A percentile compares a stretch with the other conserved stretches of the same genome.
These are phyloP conservation scores for Aphidius gifuensis DNA, from an alignment of 1,140 invertebrate genomes.

Conservation along the genomic window DNA sequence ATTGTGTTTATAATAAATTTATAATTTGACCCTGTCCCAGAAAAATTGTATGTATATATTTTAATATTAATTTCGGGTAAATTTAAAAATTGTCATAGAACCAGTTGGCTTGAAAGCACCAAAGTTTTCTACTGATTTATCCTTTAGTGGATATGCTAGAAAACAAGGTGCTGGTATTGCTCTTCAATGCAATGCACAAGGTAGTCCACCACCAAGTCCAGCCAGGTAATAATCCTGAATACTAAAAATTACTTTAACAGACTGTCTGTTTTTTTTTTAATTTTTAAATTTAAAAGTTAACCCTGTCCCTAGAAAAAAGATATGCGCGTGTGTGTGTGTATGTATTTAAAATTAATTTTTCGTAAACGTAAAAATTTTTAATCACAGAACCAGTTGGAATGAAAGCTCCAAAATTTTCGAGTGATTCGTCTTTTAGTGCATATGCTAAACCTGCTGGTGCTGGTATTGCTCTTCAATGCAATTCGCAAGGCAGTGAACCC, in stretches of 20 bases:
- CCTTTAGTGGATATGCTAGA: slow-evolving; percentile 25
- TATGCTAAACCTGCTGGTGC: slow-evolving; percentile 15
- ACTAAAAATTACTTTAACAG: too few species aligned
- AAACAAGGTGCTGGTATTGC: slow-evolving; percentile 25
- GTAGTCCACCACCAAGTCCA: slow-evolving; percentile 23
- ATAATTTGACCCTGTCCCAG: slow-evolving; percentile 17
- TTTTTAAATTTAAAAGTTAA: too few species aligned
- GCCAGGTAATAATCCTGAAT: slow-evolving; percentile 13
- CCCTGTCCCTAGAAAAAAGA: too few species aligned
- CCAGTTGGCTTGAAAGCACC: slow-evolving; percentile 58
- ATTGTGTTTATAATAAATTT: slow-evolving; percentile 31
- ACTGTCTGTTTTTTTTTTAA: too few species aligned
- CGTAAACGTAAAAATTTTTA: not conserved
- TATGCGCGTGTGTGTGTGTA: too few species aligned
- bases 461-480: slow-evolving; percentile 20
- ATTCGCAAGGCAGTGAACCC: slow-evolving; percentile 25
- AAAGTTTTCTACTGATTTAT: slow-evolving; percentile 50
- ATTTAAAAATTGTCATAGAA: slow-evolving; percentile 1
- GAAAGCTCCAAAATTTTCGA: slow-evolving; percentile 66
- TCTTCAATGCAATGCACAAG: slow-evolving; percentile 28
- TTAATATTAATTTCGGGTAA: slow-evolving; percentile 12
- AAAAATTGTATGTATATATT: not conserved
- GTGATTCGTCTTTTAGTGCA: slow-evolving; percentile 43
- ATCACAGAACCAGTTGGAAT: slow-evolving; percentile 67
- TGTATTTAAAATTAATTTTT: too few species aligned